A percentile compares a stretch with the other conserved stretches of the same genome.
phyloP scores from a whole-genome alignment of 30 jellyfish, hydroid and myxozoan species.

The Mastigias papua region DNA sequence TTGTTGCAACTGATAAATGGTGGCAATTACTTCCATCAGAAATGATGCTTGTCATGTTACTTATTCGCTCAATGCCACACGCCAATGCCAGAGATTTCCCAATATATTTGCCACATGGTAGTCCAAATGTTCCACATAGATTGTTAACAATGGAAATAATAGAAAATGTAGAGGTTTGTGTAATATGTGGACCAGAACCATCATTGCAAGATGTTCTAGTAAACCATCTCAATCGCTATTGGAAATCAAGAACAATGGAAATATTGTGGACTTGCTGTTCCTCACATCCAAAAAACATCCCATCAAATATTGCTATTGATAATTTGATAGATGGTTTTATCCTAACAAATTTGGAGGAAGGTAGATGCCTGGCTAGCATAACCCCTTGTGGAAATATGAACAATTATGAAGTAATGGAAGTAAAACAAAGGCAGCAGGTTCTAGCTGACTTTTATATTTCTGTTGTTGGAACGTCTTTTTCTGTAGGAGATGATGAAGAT shows the following conservation, averaged over 20 bases:
- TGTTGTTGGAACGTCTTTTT: slow-evolving; percentile 65
- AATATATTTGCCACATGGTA: slow-evolving; percentile 89
- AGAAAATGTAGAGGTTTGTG: slow-evolving; percentile 84
- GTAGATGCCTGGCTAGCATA: slow-evolving; percentile 82
- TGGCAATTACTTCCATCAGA: slow-evolving; percentile 92
- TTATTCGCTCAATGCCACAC: slow-evolving; percentile 59
- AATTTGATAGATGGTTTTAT: slow-evolving; percentile 72
- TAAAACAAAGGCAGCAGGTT: slow-evolving; percentile 66
- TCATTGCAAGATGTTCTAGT: slow-evolving; percentile 75
- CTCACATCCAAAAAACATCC: slow-evolving; percentile 87
- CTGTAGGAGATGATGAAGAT: slow-evolving; percentile 45
- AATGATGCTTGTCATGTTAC: slow-evolving; percentile 71
- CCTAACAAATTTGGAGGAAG: slow-evolving; percentile 79
- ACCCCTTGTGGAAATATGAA: slow-evolving; percentile 85
- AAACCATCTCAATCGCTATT: slow-evolving; percentile 67
- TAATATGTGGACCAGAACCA: slow-evolving; percentile 96
- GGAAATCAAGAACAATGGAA: slow-evolving; percentile 78
- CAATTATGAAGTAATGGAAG: slow-evolving; percentile 67
- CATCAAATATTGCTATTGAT: slow-evolving; percentile 75
- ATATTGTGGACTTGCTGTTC: slow-evolving; percentile 61
- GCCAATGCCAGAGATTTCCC: slow-evolving; percentile 91
- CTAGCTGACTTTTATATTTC: slow-evolving; percentile 65
- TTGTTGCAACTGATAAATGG: slow-evolving; percentile 96
- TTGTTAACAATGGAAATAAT: slow-evolving; percentile 78
- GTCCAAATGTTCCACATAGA: slow-evolving; percentile 97